These are phyloP conservation scores for Diploscapter pachys DNA, from an alignment of 1,140 invertebrate genomes.

Conservation along the genomic window DNA sequence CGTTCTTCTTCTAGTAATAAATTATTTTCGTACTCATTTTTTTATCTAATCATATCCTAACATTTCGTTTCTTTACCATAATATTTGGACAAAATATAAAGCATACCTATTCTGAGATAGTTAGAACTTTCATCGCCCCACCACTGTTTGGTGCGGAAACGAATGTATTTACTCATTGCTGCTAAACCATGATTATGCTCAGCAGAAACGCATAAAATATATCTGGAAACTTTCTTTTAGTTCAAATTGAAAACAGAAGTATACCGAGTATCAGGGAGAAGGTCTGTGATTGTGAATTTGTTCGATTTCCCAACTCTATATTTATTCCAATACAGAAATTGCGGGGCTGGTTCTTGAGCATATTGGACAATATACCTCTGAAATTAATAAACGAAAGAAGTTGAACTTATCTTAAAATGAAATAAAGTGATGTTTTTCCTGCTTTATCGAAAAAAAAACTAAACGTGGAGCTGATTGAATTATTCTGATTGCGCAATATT, in stretches of 20 bases:
- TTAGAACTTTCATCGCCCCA: constrained; percentile 44
- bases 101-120: too few species aligned
- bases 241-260: background rate
- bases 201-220: constrained; percentile 54
- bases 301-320: constrained; percentile 47
- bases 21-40: too few species aligned
- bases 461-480: too few species aligned
- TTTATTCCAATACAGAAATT: constrained; percentile 51
- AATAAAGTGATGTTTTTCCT: too few species aligned
- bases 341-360: constrained; percentile 56
- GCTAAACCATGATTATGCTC: constrained; percentile 57
- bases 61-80: too few species aligned
- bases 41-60: too few species aligned
- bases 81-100: too few species aligned
- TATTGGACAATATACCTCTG: constrained; percentile 55
- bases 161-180: constrained; percentile 52
- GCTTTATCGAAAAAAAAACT: too few species aligned
- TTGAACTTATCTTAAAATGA: too few species aligned
- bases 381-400: constrained; percentile 6
- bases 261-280: constrained; percentile 48
- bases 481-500: too few species aligned
- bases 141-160: constrained; percentile 50
- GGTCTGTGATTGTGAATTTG: constrained; percentile 51
- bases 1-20: too few species aligned
- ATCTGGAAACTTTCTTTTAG: constrained; percentile 18